Base-by-base conservation (phyloP, 2,888 invertebrate genomes). In the Melinopterus prodromus region DNA sequence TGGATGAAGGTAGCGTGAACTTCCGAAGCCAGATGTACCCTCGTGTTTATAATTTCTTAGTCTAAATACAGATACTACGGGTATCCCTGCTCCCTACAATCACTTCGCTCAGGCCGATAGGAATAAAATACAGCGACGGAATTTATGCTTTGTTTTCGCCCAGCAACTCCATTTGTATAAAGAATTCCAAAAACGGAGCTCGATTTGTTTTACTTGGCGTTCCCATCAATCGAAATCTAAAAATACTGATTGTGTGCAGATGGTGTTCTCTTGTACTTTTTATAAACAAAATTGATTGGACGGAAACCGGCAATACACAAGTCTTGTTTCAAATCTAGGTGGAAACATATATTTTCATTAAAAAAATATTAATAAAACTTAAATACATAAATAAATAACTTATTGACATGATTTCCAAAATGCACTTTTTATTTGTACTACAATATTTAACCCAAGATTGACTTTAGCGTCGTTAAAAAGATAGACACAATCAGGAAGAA, bases 21-120 rank as follows among this genome's bases (percentile, higher is more conserved):
- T n/a, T 74, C 74, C 36, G 15, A 35, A 26, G 36, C 74, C 35
- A 37, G 74, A 74, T 74, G 74, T 53, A 53, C 53, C 53, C 53
- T 12, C 12, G 53, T 53, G 53, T 53, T 53, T 53, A 53, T 53
- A 53, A 53, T 53, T 53, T 53, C 53, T 53, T 53, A 53, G 53
- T 53, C 53, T 53, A 53, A 53, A 53, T 53, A 53, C 12, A 12
- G 53, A 53, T 53, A 53, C 53, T 53, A 53, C 53, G 53, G 7
- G 53, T 53, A 53, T 53, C 53, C 53, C 12, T 53, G 53, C 53
- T 53, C 53, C 53, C 53, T 53, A 53, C 7, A 53, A 53, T 7
- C 53, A 53, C 3, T 12, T 53, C 53, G 2, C 53, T 53, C 53
- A 53, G 53, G 53, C 12, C 12, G 53, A 53, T 53, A 53, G 53